phyloP scores from a whole-genome alignment of 2,113 vertebrate genomes.

The Bombycilla garrulus region DNA sequence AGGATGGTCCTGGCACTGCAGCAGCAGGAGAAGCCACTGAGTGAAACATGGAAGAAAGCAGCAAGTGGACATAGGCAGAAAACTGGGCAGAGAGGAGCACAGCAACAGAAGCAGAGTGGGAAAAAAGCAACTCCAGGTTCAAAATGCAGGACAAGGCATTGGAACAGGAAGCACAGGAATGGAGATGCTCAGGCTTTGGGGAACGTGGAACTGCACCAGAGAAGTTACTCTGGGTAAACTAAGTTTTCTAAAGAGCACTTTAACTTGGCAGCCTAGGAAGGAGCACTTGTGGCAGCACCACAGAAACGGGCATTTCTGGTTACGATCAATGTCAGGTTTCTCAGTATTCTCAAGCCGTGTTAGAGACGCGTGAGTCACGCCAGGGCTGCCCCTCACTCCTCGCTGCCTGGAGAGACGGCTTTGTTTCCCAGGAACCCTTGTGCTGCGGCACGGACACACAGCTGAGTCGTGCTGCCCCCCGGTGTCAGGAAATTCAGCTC shows the following conservation, averaged over 20 bases:
- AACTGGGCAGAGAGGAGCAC: not conserved
- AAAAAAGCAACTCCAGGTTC: not conserved
- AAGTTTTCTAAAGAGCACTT: not conserved
- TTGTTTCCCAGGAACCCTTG: not conserved
- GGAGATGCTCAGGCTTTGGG: not conserved
- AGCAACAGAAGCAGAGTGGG: not conserved
- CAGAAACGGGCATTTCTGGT: not conserved
- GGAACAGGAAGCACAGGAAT: not conserved
- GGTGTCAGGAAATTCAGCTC: not conserved
- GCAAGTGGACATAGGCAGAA: not conserved
- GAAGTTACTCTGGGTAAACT: not conserved
- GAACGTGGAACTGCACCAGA: not conserved
- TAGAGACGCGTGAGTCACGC: rapidly evolving
- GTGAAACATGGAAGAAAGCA: not conserved
- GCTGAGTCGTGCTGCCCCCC: not conserved
- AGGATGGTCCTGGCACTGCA: not conserved
- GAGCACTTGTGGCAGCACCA: not conserved
- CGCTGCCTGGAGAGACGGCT: not conserved
- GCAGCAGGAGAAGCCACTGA: not conserved
- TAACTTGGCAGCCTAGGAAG: not conserved
- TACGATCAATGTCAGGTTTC: not conserved
- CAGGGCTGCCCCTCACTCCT: not conserved
- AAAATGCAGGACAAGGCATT: not conserved
- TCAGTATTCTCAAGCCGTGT: not conserved
- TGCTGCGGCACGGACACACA: rapidly evolving